These are phyloP conservation scores for Phortica magna DNA, from an alignment of 2,888 invertebrate species.

Conservation along the genomic window DNA sequence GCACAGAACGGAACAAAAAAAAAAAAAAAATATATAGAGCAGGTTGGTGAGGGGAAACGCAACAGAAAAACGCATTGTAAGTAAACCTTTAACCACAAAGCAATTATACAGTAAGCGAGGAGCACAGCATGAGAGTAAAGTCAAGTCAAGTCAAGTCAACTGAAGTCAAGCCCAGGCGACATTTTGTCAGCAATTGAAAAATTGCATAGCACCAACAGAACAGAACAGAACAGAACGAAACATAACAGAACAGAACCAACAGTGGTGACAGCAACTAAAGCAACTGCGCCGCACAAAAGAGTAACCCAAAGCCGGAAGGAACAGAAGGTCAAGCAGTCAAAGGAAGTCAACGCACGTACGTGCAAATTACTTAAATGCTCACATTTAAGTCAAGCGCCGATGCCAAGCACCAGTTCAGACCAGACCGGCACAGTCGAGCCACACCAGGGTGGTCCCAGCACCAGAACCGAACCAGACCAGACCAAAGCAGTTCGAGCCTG, in stretches of 20 bases:
- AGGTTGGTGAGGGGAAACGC: background rate
- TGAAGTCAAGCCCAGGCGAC: slow-evolving; percentile 49
- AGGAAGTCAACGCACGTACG: slow-evolving; percentile 38
- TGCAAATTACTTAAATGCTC: slow-evolving; percentile 64
- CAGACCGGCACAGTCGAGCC: no score
- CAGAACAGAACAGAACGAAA: background rate
- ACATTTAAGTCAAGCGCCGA: slow-evolving; percentile 38
- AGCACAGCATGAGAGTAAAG: slow-evolving; percentile 34
- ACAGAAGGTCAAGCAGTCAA: slow-evolving; percentile 44
- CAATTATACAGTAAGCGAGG: slow-evolving; percentile 62
- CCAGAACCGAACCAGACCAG: no score
- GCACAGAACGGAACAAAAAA: background rate
- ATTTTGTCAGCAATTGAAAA: slow-evolving; percentile 68
- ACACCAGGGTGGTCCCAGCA: no score
- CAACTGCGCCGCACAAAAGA: slow-evolving; percentile 37
- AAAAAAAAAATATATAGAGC: no score
- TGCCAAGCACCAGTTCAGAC: slow-evolving; percentile 33
- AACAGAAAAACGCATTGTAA: slow-evolving; percentile 38
- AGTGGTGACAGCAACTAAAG: background rate
- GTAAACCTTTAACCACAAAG: slow-evolving; percentile 67
- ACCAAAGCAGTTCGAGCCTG: no score
- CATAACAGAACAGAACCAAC: background rate
- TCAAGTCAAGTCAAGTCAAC: background rate
- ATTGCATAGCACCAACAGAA: slow-evolving; percentile 51
- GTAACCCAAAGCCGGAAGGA: background rate